A percentile compares a stretch with the other conserved stretches of the same genome.
Conservation (phyloP, 2,113 vertebrate genomes). For the Herpailurus yagouaroundi region DNA sequence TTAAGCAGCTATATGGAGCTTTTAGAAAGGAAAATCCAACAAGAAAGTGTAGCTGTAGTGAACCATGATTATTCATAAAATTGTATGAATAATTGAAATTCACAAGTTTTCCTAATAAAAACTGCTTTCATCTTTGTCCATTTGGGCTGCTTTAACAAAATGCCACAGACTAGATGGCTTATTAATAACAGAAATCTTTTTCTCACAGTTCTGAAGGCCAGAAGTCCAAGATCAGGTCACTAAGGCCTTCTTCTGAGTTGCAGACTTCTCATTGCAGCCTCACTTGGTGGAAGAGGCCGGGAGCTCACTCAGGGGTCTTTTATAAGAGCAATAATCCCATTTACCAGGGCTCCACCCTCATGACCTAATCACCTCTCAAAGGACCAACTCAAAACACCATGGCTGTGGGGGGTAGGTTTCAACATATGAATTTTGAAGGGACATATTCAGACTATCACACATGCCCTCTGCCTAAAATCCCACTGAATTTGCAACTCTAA, state of each 20-base stretch:
- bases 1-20: slow-evolving; percentile 45
- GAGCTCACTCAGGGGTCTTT: not conserved
- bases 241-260: not conserved
- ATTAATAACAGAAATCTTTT: slow-evolving; percentile 22
- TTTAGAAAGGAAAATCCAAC: slow-evolving; percentile 63
- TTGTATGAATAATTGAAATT: slow-evolving; percentile 62
- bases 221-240: not conserved
- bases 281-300: not conserved
- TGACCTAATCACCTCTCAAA: not conserved
- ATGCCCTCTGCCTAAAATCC: not conserved
- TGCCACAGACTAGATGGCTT: not conserved
- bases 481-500: not conserved
- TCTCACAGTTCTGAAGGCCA: not conserved
- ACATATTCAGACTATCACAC: not conserved
- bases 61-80: slow-evolving; percentile 61
- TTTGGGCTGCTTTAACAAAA: not conserved
- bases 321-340: not conserved
- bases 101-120: slow-evolving; percentile 65
- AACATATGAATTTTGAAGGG: not conserved
- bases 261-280: not conserved
- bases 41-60: slow-evolving; percentile 59
- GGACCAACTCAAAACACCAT: not conserved
- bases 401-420: not conserved
- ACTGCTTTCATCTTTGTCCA: not conserved
- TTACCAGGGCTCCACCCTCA: not conserved